These are phyloP conservation scores for Paradoxurus hermaphroditus DNA, from an alignment of 2,113 vertebrate genomes.

Conservation along the genomic window DNA sequence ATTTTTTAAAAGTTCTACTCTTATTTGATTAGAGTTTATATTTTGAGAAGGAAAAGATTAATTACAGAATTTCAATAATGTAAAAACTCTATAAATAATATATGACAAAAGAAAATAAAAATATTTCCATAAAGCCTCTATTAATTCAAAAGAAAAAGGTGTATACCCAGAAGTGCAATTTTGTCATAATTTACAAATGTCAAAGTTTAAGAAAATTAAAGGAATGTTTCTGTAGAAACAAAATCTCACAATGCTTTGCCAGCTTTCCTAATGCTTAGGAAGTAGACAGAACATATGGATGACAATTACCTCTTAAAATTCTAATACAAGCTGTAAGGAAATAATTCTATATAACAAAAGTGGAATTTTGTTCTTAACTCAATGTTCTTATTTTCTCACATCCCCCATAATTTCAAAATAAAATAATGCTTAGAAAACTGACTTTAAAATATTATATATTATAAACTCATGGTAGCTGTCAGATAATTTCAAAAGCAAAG, in stretches of 20 bases:
- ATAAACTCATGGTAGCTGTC: not conserved
- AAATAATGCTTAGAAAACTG: not conserved
- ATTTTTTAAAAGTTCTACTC: not conserved
- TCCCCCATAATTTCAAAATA: not conserved
- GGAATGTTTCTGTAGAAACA: not conserved
- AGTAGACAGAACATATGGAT: not conserved
- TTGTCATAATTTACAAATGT: not conserved
- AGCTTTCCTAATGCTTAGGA: not conserved
- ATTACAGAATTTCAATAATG: not conserved
- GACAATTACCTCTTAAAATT: not conserved
- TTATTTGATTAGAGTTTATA: not conserved
- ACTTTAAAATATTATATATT: not conserved
- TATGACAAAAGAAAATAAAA: not conserved
- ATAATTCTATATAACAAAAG: not conserved
- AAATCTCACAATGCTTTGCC: not conserved
- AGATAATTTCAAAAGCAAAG: not conserved
- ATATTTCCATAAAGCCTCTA: not conserved
- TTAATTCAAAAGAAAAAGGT: conserved; percentile 13
- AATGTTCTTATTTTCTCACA: not conserved
- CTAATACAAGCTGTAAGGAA: not conserved
- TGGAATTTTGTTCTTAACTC: not conserved
- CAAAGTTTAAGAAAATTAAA: not conserved
- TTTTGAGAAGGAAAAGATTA: not conserved
- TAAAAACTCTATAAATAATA: not conserved
- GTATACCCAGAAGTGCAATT: not conserved